Base-by-base conservation (phyloP, 2,797 vertebrate species). In the Sebastes hubbsi region DNA sequence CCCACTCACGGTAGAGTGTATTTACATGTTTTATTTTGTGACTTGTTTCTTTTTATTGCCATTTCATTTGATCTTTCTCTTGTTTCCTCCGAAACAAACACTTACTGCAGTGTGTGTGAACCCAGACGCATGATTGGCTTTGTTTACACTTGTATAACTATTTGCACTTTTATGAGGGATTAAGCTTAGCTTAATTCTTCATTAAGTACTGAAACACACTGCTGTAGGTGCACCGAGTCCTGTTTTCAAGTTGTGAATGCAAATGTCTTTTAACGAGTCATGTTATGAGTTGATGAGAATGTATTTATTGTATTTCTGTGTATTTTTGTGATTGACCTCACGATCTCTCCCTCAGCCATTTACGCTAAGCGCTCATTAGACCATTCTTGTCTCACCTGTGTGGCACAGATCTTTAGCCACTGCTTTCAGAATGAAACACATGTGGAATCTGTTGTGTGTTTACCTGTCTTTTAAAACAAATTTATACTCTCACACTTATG, bases 1-100 rank as follows among this genome's bases (percentile, higher is more conserved):
- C 91, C 93, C 85, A 76, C 83, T 88, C 87, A 96, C 93, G 95
- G 95, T 96, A 95, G 89, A 95, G 95, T 95, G 94, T 94, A 91
- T 95, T 93, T 94, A 87, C 91, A 92, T 95, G 95, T 94, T 92
- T 94, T 91, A 84, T 89, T 93, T 93, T 95, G 91, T 94, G 92
- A 94, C 91, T 80, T 95, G 91, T 95, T 95, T 88, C 54, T 93
- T 94, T 94, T 91, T 88, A 92, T 92, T 93, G 87, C 63, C 86
- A 81, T 93, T 95, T 95, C 74, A 93, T 94, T 95, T 95, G 89
- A 83, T 90, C 90, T 90, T 88, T 89, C 83, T 92, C 86, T 90
- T 91, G 83, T 91, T 95, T 90, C 91, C 91, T 90, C 89, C 89
- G 67, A 93, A 92, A 89, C 82, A 81, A 88, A 91, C 91, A 89